Base-by-base conservation (phyloP, 2,113 vertebrate species). In the Carassius gibelio region DNA sequence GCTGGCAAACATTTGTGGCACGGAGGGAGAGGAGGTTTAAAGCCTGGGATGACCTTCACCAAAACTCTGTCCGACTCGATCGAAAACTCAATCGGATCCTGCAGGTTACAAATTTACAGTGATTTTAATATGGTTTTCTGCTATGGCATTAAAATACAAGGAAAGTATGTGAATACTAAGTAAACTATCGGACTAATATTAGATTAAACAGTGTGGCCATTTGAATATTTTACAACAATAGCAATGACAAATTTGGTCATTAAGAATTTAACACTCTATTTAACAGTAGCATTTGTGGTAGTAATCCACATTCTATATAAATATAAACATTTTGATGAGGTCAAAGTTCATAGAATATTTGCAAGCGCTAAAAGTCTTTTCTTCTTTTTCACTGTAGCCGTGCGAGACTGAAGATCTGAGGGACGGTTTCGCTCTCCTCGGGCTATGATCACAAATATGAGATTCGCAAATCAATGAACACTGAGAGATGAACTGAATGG, bases 1-100 rank as follows among this genome's bases (percentile, higher is more conserved):
- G 98, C 92, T 99, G 97, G 97, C 96, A 99, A 81, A 99, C 96
- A 0, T 99, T 99, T 90, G 98, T 99, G 77, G 96, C 95, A 88
- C 93, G 95, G 17, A 95, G 87, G 0, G 90, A 96, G 83, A 94
- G 91, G 66, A 89, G 90, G 0, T 99, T 99, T 89, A 96, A 97
- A 89, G 96, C 96, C 72, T 99, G 98, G 98, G 96, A 97, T 1
- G 96, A 92, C 3, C 91, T 99, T 85, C 96, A 98, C 69, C 94
- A 95, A 92, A 99, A 99, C 88, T 96, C 96, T 0, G 95, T 99
- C 57, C 95, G 96, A 68, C 94, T 99, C 7, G 26, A 96, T 61
- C 93, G 97, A 66, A 96, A 96, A 91, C 96, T 99, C 38, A 92
- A 95, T 2, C 95, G 96, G 75, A 99, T 99, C 86, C 96, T 99